Percentiles rank a stretch among this genome's conserved stretches.
These are phyloP conservation scores for Axea sp. DNA, from an alignment of 2,888 invertebrate species.

Conservation along the genomic window DNA sequence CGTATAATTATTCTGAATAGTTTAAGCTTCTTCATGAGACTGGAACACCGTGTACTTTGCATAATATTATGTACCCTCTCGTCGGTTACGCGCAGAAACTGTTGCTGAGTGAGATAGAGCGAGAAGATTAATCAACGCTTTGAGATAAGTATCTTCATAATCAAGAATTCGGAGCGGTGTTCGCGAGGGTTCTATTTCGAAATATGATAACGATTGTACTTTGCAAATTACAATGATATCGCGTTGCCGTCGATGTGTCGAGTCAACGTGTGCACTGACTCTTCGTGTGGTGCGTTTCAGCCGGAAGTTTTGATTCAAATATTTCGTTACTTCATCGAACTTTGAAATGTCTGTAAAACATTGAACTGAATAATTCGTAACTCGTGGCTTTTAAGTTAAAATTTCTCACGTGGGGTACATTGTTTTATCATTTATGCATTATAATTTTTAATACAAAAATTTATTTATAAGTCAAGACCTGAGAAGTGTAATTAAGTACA, in stretches of 20 bases:
- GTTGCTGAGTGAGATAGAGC: slow-evolving; percentile 63
- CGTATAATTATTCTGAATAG: slow-evolving; percentile 67
- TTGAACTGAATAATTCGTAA: too few species aligned
- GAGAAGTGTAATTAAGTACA: too few species aligned
- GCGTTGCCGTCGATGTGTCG: slow-evolving; percentile 4
- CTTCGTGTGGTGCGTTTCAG: background rate
- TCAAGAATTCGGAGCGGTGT: slow-evolving; percentile 46
- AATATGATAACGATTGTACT: slow-evolving; percentile 53
- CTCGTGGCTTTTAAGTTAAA: too few species aligned
- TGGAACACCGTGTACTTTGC: slow-evolving; percentile 67
- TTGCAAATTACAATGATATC: slow-evolving; percentile 44
- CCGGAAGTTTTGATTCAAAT: slow-evolving; percentile 5
- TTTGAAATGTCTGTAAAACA: too few species aligned
- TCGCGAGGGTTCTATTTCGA: slow-evolving; percentile 51
- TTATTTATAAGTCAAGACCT: too few species aligned
- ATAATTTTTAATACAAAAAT: too few species aligned
- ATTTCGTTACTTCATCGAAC: too few species aligned
- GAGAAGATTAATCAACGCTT: slow-evolving; percentile 64
- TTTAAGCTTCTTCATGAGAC: slow-evolving; percentile 63
- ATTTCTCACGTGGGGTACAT: too few species aligned
- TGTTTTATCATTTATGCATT: too few species aligned
- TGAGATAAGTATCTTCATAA: slow-evolving; percentile 62
- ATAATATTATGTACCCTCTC: slow-evolving; percentile 65
- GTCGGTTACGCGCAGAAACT: slow-evolving; percentile 65
- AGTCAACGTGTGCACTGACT: too few species aligned